These are phyloP conservation scores for Acromyrmex echinatior DNA, from an alignment of 1,140 invertebrate genomes.

Conservation along the genomic window DNA sequence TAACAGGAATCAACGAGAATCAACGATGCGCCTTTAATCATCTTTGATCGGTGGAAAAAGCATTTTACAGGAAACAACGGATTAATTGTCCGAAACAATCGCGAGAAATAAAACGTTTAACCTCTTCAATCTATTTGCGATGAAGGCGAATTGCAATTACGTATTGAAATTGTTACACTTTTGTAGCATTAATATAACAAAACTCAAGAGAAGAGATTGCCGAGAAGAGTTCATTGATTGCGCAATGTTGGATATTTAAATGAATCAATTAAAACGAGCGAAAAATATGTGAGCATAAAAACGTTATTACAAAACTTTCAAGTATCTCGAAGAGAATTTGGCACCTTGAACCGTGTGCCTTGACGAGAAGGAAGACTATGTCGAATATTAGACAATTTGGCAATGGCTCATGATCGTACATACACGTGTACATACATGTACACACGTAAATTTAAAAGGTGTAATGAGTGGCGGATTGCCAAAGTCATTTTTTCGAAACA, in stretches of 20 bases:
- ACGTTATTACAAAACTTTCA: slow-evolving; percentile 29
- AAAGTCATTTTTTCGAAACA: slow-evolving; percentile 59
- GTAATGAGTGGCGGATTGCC: slow-evolving; percentile 51
- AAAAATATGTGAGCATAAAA: background rate
- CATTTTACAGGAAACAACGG: slow-evolving; percentile 37
- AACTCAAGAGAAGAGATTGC: background rate
- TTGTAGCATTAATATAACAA: background rate
- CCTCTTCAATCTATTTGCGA: slow-evolving; percentile 12
- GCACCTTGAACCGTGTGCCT: slow-evolving; percentile 62
- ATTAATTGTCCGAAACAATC: slow-evolving; percentile 50
- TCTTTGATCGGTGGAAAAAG: slow-evolving; percentile 31
- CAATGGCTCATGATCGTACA: slow-evolving; percentile 21
- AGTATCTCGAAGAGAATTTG: slow-evolving; percentile 63
- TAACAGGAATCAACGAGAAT: slow-evolving; percentile 61
- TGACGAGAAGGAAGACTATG: slow-evolving; percentile 58
- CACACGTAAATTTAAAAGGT: slow-evolving; percentile 46
- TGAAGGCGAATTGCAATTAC: background rate
- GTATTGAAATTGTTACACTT: background rate
- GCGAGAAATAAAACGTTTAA: slow-evolving; percentile 35
- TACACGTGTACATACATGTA: background rate
- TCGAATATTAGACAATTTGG: slow-evolving; percentile 71
- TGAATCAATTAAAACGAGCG: slow-evolving; percentile 21
- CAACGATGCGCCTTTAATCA: slow-evolving; percentile 61
- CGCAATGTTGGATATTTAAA: background rate
- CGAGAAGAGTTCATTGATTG: background rate